A percentile compares a stretch with the other conserved stretches of the same genome.
phyloP scores from a whole-genome alignment of 2,113 vertebrate genomes.

The Zosterops japonicus region DNA sequence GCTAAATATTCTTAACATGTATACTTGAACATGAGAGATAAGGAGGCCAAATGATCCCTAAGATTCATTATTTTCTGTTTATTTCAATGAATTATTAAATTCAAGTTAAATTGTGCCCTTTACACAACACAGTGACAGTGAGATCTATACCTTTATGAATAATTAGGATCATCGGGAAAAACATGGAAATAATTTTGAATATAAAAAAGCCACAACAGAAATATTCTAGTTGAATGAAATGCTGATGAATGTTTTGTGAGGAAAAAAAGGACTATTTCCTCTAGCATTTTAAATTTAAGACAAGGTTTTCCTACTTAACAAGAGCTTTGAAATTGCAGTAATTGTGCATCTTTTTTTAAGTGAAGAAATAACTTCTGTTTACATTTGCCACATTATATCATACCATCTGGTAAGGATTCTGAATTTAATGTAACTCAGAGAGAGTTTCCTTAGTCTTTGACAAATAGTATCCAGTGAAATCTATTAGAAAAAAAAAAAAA shows the following conservation, averaged over 20 bases:
- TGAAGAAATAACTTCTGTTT: background rate
- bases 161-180: background rate
- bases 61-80: background rate
- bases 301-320: background rate
- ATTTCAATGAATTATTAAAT: background rate
- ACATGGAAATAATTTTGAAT: background rate
- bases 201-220: background rate
- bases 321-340: background rate
- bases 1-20: background rate
- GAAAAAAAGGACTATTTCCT: background rate
- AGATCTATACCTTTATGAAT: background rate
- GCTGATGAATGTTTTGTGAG: background rate
- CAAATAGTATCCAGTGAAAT: background rate
- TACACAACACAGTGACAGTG: background rate
- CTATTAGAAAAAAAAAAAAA: background rate
- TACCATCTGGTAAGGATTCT: background rate
- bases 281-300: background rate
- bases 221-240: background rate
- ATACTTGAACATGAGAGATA: background rate
- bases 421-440: background rate
- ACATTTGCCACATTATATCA: background rate
- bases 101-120: background rate
- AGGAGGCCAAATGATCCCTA: background rate
- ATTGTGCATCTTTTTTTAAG: background rate
- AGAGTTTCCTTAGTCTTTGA: background rate